Evolutionary conservation across 2,113 vertebrate genomes (phyloP).

Genomic region (Numenius arquata): DNA sequence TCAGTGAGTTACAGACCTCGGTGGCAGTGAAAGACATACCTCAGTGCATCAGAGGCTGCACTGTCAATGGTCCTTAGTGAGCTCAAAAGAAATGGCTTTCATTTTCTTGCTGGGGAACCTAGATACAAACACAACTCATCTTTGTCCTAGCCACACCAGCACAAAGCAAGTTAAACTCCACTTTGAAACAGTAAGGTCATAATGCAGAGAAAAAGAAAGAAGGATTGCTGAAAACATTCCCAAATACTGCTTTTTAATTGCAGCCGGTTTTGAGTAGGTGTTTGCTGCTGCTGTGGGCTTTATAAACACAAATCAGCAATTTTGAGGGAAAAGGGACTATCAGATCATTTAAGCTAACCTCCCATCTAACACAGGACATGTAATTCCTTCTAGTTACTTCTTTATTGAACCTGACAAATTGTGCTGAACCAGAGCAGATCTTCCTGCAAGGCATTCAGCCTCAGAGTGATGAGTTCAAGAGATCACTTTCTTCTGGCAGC

Average conservation of each 20-base stretch:
- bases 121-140: not conserved
- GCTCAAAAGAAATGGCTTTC: not conserved
- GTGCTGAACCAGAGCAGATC: not conserved
- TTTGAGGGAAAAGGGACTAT: not conserved
- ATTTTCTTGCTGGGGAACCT: not conserved
- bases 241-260: not conserved
- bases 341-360: not conserved
- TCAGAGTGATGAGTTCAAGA: not conserved
- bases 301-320: not conserved
- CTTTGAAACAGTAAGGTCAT: not conserved
- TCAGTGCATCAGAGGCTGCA: not conserved
- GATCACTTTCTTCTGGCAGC: not conserved
- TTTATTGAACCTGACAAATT: not conserved
- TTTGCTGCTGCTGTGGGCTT: not conserved
- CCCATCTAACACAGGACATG: not conserved
- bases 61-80: not conserved
- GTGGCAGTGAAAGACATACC: not conserved
- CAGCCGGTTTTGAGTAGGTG: not conserved
- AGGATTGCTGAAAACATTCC: not conserved
- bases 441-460: not conserved
- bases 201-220: not conserved
- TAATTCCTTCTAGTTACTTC: not conserved
- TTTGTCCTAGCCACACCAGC: not conserved
- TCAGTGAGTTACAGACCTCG: not conserved
- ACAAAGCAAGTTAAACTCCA: not conserved